Conservation (phyloP, 1,140 invertebrate genomes). For the Heliconius eleuchia region DNA sequence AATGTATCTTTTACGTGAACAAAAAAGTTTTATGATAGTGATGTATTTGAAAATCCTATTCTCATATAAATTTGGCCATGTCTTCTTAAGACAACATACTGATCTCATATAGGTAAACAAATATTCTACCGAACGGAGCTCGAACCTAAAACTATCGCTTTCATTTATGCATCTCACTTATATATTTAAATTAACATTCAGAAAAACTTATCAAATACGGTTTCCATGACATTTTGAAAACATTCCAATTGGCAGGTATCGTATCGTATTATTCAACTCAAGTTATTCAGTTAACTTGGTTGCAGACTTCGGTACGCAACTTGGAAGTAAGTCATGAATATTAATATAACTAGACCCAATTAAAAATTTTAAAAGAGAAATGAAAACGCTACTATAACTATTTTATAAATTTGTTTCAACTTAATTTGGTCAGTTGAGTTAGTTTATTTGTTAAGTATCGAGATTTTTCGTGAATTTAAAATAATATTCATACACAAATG, state of each 20-base stretch:
- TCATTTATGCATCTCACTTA: neutral
- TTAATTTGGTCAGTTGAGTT: neutral
- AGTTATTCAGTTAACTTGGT: neutral
- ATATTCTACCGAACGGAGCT: too few species aligned
- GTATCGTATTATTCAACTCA: neutral
- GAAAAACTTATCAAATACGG: neutral
- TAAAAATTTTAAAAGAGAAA: neutral
- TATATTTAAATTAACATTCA: neutral
- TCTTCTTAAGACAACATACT: too few species aligned
- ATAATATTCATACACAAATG: too few species aligned
- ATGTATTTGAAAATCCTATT: too few species aligned
- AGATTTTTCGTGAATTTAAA: too few species aligned
- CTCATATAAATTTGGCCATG: too few species aligned
- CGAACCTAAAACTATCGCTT: neutral
- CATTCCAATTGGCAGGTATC: neutral
- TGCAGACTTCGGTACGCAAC: neutral
- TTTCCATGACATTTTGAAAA: slow-evolving; percentile 5
- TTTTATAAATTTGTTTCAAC: neutral
- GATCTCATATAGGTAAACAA: too few species aligned
- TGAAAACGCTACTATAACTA: neutral
- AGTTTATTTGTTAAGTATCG: too few species aligned
- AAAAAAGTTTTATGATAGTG: too few species aligned
- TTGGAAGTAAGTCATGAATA: neutral
- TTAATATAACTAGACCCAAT: neutral
- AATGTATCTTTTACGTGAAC: neutral